These are phyloP conservation scores for Trissolcus brochymenae DNA, from an alignment of 2,888 invertebrate species.

Conservation along the genomic window DNA sequence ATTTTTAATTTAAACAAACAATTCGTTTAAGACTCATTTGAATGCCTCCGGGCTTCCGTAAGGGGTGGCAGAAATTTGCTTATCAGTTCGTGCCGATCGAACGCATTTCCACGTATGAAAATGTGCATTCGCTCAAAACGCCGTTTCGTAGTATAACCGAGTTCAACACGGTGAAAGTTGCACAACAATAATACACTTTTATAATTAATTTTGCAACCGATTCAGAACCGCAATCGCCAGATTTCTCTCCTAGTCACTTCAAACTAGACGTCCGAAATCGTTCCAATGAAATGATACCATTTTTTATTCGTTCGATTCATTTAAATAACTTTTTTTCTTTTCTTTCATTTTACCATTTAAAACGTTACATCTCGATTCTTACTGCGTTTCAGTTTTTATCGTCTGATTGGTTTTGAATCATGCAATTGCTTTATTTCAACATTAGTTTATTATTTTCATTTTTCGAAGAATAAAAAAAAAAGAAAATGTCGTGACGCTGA, in stretches of 20 bases:
- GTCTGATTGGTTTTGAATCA: not conserved
- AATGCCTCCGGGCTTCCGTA: constrained; percentile 7
- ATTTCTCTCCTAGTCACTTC: not conserved
- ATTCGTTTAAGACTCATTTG: constrained; percentile 4
- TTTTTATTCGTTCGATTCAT: too few species aligned
- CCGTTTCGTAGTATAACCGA: not conserved
- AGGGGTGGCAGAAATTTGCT: constrained; percentile 4
- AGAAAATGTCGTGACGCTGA: not conserved
- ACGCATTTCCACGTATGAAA: constrained; percentile 22
- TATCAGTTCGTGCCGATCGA: constrained; percentile 4
- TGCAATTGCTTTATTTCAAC: not conserved
- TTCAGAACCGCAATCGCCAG: not conserved
- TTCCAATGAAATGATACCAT: too few species aligned
- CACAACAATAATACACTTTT: constrained; percentile 22
- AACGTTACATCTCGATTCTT: not conserved
- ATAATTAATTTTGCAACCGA: constrained; percentile 20
- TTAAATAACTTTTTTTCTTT: too few species aligned
- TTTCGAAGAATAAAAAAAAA: not conserved
- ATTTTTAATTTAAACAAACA: constrained; percentile 27
- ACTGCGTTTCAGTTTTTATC: not conserved
- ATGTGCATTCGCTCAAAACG: constrained; percentile 17
- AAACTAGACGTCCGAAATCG: too few species aligned
- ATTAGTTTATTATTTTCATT: not conserved
- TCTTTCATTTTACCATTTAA: too few species aligned
- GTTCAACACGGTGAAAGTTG: constrained; percentile 9